phyloP scores from a whole-genome alignment of 2,113 vertebrate genomes.

The Sphaerodactylus townsendi region DNA sequence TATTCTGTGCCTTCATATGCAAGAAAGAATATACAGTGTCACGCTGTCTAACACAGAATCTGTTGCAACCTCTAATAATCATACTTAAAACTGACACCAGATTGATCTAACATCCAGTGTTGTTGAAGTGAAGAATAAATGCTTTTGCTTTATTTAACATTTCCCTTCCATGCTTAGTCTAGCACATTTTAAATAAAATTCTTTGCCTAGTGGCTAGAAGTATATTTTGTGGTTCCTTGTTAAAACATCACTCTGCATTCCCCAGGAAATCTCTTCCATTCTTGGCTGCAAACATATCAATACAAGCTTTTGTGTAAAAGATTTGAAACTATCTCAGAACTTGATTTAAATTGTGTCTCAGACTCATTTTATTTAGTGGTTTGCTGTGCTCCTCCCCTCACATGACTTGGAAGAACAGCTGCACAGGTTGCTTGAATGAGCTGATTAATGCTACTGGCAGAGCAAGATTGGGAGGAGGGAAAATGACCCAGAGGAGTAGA shows the following conservation, averaged over 20 bases:
- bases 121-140: constrained; percentile 6
- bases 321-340: not conserved
- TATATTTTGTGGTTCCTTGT: constrained; percentile 28
- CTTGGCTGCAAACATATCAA: constrained; percentile 14
- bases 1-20: not conserved
- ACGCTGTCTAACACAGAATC: not conserved
- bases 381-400: constrained; percentile 6
- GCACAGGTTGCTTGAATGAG: constrained; percentile 54
- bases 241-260: constrained; percentile 27
- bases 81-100: not conserved
- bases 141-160: not conserved
- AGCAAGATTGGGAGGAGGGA: constrained; percentile 56
- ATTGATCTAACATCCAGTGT: not conserved
- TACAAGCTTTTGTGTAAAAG: constrained; percentile 15
- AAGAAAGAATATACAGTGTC: not conserved
- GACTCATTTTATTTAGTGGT: not conserved
- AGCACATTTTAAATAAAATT: not conserved
- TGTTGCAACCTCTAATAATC: not conserved
- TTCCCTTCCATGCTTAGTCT: not conserved
- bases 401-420: constrained; percentile 10
- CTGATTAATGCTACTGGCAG: constrained; percentile 56
- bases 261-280: constrained; percentile 22
- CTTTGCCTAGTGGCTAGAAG: not conserved
- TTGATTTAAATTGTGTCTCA: not conserved
- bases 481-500: constrained; percentile 61